Evolutionary conservation across 1,140 invertebrate species (phyloP), one percentile per base, ranked within the genome.

Genomic region (Meloidogyne hapla): DNA sequence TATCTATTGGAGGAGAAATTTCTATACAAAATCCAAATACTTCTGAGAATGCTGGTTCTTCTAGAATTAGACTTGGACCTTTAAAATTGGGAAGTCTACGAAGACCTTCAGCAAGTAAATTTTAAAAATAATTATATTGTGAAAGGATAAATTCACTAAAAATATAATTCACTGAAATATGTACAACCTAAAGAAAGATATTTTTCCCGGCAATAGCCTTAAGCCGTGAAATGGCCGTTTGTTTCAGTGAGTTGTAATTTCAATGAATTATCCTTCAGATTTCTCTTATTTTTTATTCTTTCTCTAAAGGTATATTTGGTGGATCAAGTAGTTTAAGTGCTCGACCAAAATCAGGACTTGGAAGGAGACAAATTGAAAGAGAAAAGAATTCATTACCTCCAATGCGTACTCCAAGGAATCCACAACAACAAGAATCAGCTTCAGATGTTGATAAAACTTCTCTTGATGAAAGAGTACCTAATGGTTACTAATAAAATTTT

Each of bases 361-460:
- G 38, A 61, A 38, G 25, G 28, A 26, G 56, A 23, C 23, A 48
- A 73, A 73, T 73, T 21, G 71, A 73, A 73, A 73, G 28, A 38
- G 71, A 73, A 21, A 61, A 73, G 56, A 38, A 73, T 63, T 73
- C 71, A n/a, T 38, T 73, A 64, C 71, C 71, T 42, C 71, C 71
- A 64, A 63, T 73, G 5, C 21, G 56, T 64, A 21, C 71, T 38
- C 38, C 56, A 61, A 23, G n/a, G 33, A 10, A 12, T 26, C 23
- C 21, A 64, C 48, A 33, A 38, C 42, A 63, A 73, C 45, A 73
- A 61, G 71, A 63, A n/a, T 13, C 48, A 64, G 25, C 18, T 21
- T 56, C 48, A n/a, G 48, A 56, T 56, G 6, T 56, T 56, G 48
- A 56, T n/a, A 56, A 56, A 56, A 56, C 48, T n/a, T 25, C 26